Percentiles rank a stretch among this genome's conserved stretches.
Conservation (phyloP, 2,113 vertebrate species). For the Lycaon pictus region DNA sequence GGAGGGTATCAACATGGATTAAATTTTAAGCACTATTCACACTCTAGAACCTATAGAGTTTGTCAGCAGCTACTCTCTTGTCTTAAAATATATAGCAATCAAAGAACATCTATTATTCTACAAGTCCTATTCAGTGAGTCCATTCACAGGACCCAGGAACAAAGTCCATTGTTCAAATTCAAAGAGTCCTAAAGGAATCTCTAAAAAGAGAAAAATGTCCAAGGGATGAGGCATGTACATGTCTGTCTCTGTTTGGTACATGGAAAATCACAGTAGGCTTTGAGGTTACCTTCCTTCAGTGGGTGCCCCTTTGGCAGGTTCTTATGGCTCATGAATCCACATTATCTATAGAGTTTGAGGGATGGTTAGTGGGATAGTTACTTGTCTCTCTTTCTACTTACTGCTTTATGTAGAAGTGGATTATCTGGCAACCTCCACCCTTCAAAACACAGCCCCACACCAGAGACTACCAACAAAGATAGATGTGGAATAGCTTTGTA, state of each 20-base stretch:
- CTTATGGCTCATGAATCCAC: neutral
- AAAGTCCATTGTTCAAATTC: conserved; percentile 3
- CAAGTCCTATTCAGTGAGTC: neutral
- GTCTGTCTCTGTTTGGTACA: neutral
- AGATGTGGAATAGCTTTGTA: neutral
- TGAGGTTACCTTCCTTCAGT: neutral
- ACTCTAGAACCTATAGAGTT: neutral
- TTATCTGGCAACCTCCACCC: neutral
- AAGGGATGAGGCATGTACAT: neutral
- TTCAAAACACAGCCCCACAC: neutral
- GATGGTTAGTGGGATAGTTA: neutral
- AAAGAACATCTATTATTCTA: conserved; percentile 69
- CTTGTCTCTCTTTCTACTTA: neutral
- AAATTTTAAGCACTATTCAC: neutral
- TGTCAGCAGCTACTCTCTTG: neutral
- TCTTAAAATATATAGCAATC: conserved; percentile 1
- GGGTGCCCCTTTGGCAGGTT: no score
- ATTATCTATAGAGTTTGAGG: neutral
- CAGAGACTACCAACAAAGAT: neutral
- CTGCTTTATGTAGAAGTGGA: neutral
- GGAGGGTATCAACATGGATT: neutral
- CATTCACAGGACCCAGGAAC: conserved; percentile 70
- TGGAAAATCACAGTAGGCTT: neutral
- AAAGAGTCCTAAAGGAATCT: neutral
- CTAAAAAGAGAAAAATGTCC: neutral